Conservation (phyloP, 2,113 vertebrate genomes). For the Potamarius usumacintae region DNA sequence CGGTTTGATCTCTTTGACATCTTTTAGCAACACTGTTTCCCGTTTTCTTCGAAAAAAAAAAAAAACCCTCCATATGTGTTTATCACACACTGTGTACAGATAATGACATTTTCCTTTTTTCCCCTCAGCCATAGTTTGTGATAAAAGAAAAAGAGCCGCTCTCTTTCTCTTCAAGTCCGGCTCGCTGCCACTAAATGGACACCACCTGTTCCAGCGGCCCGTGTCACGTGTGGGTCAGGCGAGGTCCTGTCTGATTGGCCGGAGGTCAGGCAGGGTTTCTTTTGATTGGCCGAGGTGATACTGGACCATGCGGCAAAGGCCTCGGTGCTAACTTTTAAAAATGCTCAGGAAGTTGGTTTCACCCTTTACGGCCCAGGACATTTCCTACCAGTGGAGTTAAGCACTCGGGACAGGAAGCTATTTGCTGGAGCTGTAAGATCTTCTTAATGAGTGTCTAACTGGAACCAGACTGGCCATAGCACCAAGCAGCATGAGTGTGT, state of each 20-base stretch:
- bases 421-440: conserved; percentile 94
- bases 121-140: conserved; percentile 23
- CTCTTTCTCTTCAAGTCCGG: conserved; percentile 61
- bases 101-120: conserved; percentile 25
- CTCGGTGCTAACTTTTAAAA: conserved; percentile 84
- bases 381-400: conserved; percentile 95
- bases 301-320: conserved; percentile 66
- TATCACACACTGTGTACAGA: conserved; percentile 19
- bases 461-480: conserved; percentile 94
- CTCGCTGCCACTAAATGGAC: conserved; percentile 70
- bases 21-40: not conserved
- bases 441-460: conserved; percentile 99
- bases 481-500: conserved; percentile 70
- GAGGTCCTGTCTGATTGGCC: conserved; percentile 75
- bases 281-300: conserved; percentile 72
- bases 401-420: conserved; percentile 96
- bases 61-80: conserved; percentile 30
- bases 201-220: conserved; percentile 77
- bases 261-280: conserved; percentile 67
- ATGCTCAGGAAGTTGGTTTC: conserved; percentile 91
- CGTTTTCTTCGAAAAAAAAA: not conserved
- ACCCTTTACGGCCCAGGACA: conserved; percentile 82
- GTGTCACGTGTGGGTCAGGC: conserved; percentile 72
- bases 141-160: conserved; percentile 4
- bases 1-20: not conserved